Evolutionary conservation across 2,113 vertebrate genomes (phyloP).

Genomic region (Catharus minimus): DNA sequence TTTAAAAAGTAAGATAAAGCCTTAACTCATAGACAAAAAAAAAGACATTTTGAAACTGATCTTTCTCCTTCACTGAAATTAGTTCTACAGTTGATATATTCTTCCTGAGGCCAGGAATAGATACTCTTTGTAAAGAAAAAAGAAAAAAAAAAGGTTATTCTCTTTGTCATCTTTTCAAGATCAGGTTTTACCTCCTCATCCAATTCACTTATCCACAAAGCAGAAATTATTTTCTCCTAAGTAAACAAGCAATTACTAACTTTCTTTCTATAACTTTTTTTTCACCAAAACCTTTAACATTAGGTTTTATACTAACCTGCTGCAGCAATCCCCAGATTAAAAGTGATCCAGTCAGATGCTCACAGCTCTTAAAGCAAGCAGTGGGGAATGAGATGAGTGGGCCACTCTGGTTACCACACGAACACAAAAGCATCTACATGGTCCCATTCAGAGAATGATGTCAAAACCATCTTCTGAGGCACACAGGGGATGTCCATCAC

Average conservation of each 20-base stretch:
- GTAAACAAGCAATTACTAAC: neutral
- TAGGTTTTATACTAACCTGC: neutral
- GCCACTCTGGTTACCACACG: neutral
- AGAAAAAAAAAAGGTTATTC: neutral
- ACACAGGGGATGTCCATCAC: neutral
- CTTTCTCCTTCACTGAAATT: neutral
- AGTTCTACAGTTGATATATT: neutral
- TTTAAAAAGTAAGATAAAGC: neutral
- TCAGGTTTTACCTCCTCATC: neutral
- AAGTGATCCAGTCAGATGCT: neutral
- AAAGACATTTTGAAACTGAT: neutral
- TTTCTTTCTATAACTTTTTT: neutral
- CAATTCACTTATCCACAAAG: neutral
- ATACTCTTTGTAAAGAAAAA: neutral
- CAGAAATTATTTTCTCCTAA: neutral
- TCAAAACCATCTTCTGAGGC: neutral
- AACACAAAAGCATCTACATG: neutral
- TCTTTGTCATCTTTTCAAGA: neutral
- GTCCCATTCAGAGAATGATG: neutral
- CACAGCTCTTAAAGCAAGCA: neutral
- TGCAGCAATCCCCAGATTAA: neutral
- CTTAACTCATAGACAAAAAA: neutral
- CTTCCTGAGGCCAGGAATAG: neutral
- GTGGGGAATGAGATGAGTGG: neutral
- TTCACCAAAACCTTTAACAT: neutral